phyloP scores from a whole-genome alignment of 1,140 invertebrate species.

The Drosophila ironensis region DNA sequence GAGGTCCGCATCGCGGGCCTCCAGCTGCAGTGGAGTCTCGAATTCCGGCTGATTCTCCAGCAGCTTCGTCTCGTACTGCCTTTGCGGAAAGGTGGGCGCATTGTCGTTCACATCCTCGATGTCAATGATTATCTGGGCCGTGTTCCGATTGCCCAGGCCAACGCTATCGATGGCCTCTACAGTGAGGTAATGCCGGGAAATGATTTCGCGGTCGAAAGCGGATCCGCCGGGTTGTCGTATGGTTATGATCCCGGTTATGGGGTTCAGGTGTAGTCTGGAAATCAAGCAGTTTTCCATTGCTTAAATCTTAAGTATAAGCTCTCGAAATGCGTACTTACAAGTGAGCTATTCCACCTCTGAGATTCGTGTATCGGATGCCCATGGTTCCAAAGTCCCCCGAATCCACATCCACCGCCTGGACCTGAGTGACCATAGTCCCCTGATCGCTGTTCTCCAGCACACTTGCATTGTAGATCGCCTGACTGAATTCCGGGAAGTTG shows the following conservation, averaged over 20 bases:
- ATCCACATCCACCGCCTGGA: constrained; percentile 92
- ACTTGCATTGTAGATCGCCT: constrained; percentile 89
- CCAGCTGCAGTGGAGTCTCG: constrained; percentile 88
- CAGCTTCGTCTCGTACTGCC: constrained; percentile 91
- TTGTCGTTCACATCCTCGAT: constrained; percentile 96
- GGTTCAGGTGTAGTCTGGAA: constrained; percentile 90
- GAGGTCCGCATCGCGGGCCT: constrained; percentile 93
- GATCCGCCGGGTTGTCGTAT: constrained; percentile 88
- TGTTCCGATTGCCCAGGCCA: constrained; percentile 93
- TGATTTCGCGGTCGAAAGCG: constrained; percentile 93
- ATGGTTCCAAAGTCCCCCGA: constrained; percentile 92
- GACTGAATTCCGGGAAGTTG: constrained; percentile 94
- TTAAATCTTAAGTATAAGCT: neutral
- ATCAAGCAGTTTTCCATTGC: neutral
- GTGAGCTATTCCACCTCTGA: constrained; percentile 89
- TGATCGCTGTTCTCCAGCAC: constrained; percentile 91
- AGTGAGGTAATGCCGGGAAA: constrained; percentile 93
- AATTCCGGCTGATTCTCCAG: constrained; percentile 91
- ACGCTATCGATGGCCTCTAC: constrained; percentile 95
- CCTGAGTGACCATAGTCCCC: constrained; percentile 91
- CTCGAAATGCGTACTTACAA: constrained; percentile 86
- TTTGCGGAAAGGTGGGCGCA: constrained; percentile 90
- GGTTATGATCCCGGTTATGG: constrained; percentile 90
- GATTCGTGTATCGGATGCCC: constrained; percentile 93
- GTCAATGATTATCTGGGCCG: constrained; percentile 92